Base-by-base conservation (phyloP, 2,797 vertebrate genomes). In the Xenops minutus region DNA sequence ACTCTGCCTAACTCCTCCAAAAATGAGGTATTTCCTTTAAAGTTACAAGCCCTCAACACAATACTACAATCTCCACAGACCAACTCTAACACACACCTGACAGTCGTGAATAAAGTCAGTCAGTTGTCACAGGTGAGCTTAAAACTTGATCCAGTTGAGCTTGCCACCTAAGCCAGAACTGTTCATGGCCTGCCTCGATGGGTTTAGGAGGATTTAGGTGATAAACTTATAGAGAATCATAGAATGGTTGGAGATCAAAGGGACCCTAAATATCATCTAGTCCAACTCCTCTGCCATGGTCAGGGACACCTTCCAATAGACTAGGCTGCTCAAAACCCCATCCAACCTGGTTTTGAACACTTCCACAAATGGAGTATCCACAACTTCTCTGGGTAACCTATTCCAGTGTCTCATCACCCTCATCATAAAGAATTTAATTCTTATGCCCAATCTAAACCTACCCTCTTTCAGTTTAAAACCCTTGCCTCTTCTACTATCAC, bases 41-140 rank as follows among this genome's bases (percentile, higher is more conserved):
- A 92, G 58, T 24, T 27, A 17, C n/a, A 44, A 49, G 39, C 23
- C 48, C 27, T 89, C 34, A 91, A 58, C 46, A 55, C n/a, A 81
- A 39, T 2, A 2, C 41, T 26, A 34, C 36, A 37, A 12, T 34
- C 41, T 74, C 41, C 6, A 4, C 22, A 71, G 18, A 34, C 21
- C 7, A 4, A 39, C 34, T 80, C 44, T 67, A 48, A 59, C 1
- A 10, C 12, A 20, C 0, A 0, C 7, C 13, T 2, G 5, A 66
- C 18, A 86, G 21, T 44, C 1, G 1, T 1, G 0, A 89, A 69
- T 43, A 59, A 63, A 92, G 49, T 10, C 26, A 62, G 24, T 3
- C 32, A 29, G 1, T 34, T 36, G 24, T 55, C 8, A 18, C 1
- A 73, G 36, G 8, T 9, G 6, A 29, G 32, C 52, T 85, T 44